phyloP scores from a whole-genome alignment of 92 coral and sea anemone genomes.

The Parazoanthus darwini region DNA sequence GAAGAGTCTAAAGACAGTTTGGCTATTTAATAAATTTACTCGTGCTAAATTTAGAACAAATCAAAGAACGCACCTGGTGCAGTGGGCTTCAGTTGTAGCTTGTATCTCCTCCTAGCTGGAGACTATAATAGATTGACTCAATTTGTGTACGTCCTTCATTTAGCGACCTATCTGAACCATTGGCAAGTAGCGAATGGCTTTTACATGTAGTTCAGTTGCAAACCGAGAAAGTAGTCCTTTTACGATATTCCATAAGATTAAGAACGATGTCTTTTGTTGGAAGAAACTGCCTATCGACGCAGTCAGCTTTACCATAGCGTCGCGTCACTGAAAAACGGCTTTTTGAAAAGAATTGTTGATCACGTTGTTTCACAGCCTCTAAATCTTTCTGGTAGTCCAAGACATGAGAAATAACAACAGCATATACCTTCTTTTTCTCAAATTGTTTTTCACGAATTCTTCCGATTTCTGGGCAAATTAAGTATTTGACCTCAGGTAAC shows the following conservation, averaged over 20 bases:
- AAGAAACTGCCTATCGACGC: background rate
- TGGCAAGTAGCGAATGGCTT: background rate
- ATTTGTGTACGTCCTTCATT: background rate
- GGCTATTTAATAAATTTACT: background rate
- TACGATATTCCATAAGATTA: background rate
- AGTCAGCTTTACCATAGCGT: background rate
- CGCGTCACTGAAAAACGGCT: background rate
- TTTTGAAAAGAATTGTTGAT: background rate
- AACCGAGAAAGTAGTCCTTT: background rate
- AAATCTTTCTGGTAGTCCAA: background rate
- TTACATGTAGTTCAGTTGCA: too few species aligned
- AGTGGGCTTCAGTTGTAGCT: background rate
- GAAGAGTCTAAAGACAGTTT: background rate
- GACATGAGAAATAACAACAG: background rate
- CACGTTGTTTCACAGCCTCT: background rate
- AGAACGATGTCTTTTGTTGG: background rate
- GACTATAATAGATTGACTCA: background rate
- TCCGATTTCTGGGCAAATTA: conserved; percentile 15
- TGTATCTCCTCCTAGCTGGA: conserved; percentile 1
- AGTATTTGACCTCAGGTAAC: conserved; percentile 1
- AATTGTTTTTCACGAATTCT: conserved; percentile 4
- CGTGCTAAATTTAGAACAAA: conserved; percentile 16
- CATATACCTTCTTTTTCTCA: background rate
- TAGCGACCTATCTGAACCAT: background rate
- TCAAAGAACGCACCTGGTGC: background rate